Evolutionary conservation across 2,113 vertebrate species (phyloP).

Genomic region (Seriola aureovittata): DNA sequence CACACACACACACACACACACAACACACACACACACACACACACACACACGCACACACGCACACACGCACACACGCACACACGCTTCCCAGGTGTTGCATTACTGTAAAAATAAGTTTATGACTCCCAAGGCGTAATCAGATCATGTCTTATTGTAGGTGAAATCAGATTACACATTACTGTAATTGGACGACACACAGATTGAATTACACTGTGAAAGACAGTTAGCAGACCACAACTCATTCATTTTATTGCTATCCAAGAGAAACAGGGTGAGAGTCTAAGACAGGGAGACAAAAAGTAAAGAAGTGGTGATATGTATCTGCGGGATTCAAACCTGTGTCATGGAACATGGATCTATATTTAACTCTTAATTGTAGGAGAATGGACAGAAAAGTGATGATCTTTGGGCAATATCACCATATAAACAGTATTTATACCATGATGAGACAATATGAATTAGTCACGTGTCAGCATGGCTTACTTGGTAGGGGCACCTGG

Average conservation of each 20-base stretch:
- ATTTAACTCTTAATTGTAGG: not conserved
- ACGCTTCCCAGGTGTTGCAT: slow-evolving; percentile 54
- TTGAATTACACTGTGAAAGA: slow-evolving; percentile 56
- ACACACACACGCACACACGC: not conserved
- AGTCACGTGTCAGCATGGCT: no score
- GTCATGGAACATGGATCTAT: not conserved
- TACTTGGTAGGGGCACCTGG: no score
- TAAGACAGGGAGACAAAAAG: not conserved
- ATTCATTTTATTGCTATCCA: slow-evolving; percentile 27
- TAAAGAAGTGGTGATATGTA: not conserved
- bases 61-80: not conserved
- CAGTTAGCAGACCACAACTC: slow-evolving; percentile 31
- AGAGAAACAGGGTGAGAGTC: slow-evolving; percentile 2
- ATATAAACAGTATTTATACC: not conserved
- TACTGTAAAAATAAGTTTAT: slow-evolving; percentile 58
- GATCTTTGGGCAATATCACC: not conserved
- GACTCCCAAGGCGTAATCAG: slow-evolving; percentile 42
- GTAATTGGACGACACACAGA: slow-evolving; percentile 42
- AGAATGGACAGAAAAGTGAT: not conserved
- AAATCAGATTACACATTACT: slow-evolving; percentile 64
- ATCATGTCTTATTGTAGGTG: slow-evolving; percentile 39
- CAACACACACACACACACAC: no score
- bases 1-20: not conserved
- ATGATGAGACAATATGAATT: no score
- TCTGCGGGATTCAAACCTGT: not conserved